Base-by-base conservation (phyloP, 2,888 invertebrate genomes). In the Hypena proboscidalis region DNA sequence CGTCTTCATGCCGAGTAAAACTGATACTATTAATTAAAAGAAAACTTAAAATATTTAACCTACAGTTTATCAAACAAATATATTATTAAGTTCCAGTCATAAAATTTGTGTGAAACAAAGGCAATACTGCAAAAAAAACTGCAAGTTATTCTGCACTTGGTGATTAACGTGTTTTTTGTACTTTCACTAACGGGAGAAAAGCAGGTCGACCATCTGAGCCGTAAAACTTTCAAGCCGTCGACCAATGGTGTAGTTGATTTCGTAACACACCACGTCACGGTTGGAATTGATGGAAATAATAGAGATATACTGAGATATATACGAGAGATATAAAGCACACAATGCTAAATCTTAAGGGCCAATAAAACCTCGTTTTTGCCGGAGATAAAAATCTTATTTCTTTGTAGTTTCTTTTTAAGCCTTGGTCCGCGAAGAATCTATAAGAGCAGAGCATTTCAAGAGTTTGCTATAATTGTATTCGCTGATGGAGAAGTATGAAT, bases 111-210 rank as follows among this genome's bases (percentile, higher is more conserved):
- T 14, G 1, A 27, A 8, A 15, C 15, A 15, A 25, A 30, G 1
- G 1, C 15, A 13, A 8, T 25, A 11, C 20, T 25, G 11, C 15
- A 19, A 4, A 14, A n/a, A 25, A 31, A 35, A 39, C 31, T 33
- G 15, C 40, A 47, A 23, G 9, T 26, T 23, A 35, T 40, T 21
- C 19, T 26, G 33, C 34, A 38, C 27, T 9, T 34, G 42, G 32
- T 59, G 41, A 46, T 50, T 57, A 56, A 48, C 66, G 53, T 30
- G 51, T 61, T 68, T 70, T 65, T 58, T 58, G 59, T 68, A 83
- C 85, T 85, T 85, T 85, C 85, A 81, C 85, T 79, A 61, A 64
- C 62, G 50, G 68, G 71, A 75, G 74, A 79, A 80, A 83, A 80
- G 72, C 77, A 68, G 80, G 82, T 80, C 83, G 74, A 64, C 58